Base-by-base conservation (phyloP, 2,797 vertebrate genomes). In the Octomys mimax region DNA sequence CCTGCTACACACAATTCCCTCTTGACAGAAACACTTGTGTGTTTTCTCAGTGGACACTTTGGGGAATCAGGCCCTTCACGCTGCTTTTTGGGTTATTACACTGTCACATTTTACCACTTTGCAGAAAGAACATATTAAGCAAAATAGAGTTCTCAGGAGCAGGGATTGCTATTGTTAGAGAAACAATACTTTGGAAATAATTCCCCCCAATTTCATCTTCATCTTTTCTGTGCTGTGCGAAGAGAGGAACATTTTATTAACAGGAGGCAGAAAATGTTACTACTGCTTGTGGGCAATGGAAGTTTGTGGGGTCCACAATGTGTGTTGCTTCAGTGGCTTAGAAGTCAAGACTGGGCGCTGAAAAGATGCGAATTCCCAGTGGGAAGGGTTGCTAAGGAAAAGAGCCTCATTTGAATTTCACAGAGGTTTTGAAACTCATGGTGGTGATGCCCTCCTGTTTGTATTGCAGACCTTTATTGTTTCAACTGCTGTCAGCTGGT, bases 171-270 rank as follows among this genome's bases (percentile, higher is more conserved):
- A 97, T 98, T 98, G 98, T 98, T 98, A 98, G 98, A 97, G 95
- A 98, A 98, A 98, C 98, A 98, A 98, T 98, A 91, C 95, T 97
- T 87, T 96, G 97, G 85, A 92, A 98, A 97, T 97, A 80, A 98
- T 98, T 97, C 94, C 95, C 98, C 96, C 96, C 26, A 71, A 73
- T 96, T 85, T 57, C 6, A 62, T 96, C 94, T 96, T 97, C 88
- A 14, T 95, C 93, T 96, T 93, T 97, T 97, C 71, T 96, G 96
- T 36, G 88, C 94, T 61, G 95, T 94, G 75, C 31, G 92, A 26
- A 39, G 93, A 97, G 92, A 97, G 94, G 95, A 94, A 81, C 13
- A 70, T 36, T 95, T 97, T 96, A 97, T 98, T 95, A 97, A 87
- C 83, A 4, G 88, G 62, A 52, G 85, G 75, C 52, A 16, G 1